A percentile compares a stretch with the other conserved stretches of the same genome.
Evolutionary conservation across 2,797 vertebrate genomes (phyloP).

Genomic region (Centropyge bicolor): DNA sequence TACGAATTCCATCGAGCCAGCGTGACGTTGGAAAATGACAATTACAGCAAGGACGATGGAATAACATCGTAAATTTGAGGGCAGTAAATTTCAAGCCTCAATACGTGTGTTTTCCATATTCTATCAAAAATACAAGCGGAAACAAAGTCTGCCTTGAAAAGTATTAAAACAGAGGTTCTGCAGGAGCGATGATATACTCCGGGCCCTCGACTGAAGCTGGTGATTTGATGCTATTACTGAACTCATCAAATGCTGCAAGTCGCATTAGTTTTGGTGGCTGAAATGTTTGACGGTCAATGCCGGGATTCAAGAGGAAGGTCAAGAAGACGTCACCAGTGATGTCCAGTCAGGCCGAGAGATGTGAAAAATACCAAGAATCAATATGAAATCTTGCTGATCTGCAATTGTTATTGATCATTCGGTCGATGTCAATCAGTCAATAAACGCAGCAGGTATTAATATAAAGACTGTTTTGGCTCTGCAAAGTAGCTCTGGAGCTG

Average conservation of each 20-base stretch:
- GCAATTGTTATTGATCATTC: conserved; percentile 55
- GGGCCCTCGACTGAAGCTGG: conserved; percentile 1
- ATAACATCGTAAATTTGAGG: conserved; percentile 60
- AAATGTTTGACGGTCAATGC: conserved; percentile 34
- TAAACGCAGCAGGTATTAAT: conserved; percentile 29
- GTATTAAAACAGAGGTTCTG: conserved; percentile 49
- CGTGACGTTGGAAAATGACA: conserved; percentile 57
- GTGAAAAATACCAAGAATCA: conserved; percentile 43
- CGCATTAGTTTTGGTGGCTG: conserved; percentile 13
- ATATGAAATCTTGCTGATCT: conserved; percentile 52
- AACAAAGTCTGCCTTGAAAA: conserved; percentile 33
- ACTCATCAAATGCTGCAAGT: conserved; percentile 22
- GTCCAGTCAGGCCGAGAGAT: conserved; percentile 9
- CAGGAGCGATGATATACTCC: conserved; percentile 14
- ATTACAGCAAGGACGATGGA: conserved; percentile 54
- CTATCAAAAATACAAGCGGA: conserved; percentile 27
- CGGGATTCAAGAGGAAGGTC: conserved; percentile 11
- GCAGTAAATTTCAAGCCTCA: conserved; percentile 55
- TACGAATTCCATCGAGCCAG: conserved; percentile 46
- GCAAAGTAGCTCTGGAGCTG: neutral
- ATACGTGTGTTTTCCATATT: conserved; percentile 61
- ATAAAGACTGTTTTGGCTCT: conserved; percentile 13
- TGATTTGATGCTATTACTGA: conserved; percentile 26
- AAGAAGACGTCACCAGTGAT: conserved; percentile 4
- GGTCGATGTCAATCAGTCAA: conserved; percentile 44